These are phyloP conservation scores for Microctonus hyperodae DNA, from an alignment of 2,888 invertebrate species.

Conservation along the genomic window DNA sequence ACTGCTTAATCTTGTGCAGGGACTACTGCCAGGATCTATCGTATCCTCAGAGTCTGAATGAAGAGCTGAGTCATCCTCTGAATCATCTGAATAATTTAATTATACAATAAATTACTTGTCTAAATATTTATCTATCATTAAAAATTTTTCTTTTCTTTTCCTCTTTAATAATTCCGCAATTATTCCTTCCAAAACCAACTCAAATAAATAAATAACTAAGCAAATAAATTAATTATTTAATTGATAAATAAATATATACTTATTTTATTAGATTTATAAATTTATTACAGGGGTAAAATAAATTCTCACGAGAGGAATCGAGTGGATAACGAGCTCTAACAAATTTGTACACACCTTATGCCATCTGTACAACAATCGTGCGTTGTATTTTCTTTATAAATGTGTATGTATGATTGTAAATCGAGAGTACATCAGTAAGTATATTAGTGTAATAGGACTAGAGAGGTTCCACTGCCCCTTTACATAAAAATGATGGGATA, in stretches of 20 bases:
- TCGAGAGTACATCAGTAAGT: neutral
- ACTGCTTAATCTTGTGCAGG: constrained; percentile 55
- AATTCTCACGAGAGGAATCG: constrained; percentile 43
- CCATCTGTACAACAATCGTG: constrained; percentile 58
- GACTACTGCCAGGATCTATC: constrained; percentile 62
- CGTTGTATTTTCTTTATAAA: too few species aligned
- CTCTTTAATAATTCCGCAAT: too few species aligned
- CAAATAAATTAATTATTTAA: too few species aligned
- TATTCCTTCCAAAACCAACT: too few species aligned
- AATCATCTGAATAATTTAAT: constrained; percentile 51
- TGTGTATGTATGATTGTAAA: neutral
- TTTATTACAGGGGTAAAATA: constrained; percentile 32
- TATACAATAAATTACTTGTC: neutral
- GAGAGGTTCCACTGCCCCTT: constrained; percentile 18
- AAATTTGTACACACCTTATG: constrained; percentile 55
- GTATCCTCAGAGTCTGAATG: constrained; percentile 62
- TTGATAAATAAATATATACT: neutral
- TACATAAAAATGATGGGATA: constrained; percentile 37
- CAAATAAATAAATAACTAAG: too few species aligned
- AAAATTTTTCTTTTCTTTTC: too few species aligned
- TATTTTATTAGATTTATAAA: neutral
- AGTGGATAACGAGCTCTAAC: constrained; percentile 55
- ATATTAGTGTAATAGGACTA: constrained; percentile 45
- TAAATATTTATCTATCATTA: too few species aligned
- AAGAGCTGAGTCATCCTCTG: constrained; percentile 59